Conservation (phyloP, 2,113 vertebrate species). For the Gallinago jamesoni region DNA sequence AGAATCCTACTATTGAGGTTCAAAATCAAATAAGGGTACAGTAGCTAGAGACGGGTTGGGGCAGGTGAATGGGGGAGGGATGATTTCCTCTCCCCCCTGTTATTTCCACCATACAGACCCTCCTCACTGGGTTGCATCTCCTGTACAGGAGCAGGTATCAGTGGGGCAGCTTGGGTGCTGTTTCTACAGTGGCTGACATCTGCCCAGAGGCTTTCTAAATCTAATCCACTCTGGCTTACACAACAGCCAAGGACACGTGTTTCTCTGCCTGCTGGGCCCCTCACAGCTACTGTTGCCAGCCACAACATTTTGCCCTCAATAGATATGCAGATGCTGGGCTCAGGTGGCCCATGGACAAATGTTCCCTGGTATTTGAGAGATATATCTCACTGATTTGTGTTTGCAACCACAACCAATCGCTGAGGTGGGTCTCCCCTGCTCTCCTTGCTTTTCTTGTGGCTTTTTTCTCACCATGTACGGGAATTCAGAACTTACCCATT, state of each 20-base stretch:
- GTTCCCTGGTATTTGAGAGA: neutral
- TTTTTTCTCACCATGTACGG: neutral
- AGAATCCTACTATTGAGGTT: neutral
- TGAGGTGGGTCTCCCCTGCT: neutral
- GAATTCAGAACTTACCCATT: neutral
- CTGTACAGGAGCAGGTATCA: neutral
- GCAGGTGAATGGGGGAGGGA: neutral
- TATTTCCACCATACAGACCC: neutral
- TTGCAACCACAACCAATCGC: neutral
- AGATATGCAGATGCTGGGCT: neutral
- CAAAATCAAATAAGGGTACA: neutral
- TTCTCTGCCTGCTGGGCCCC: neutral
- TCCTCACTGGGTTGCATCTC: neutral
- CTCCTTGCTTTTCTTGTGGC: neutral
- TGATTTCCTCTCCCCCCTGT: neutral
- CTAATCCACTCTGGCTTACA: neutral
- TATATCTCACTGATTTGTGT: neutral
- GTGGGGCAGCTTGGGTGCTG: neutral
- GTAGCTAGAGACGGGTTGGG: neutral
- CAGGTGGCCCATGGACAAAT: neutral
- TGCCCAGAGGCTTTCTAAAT: constrained; percentile 8
- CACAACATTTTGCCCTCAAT: neutral
- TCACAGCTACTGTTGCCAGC: neutral
- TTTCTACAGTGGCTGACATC: neutral
- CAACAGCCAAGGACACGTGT: neutral